phyloP scores from a whole-genome alignment of 2,888 invertebrate genomes.

The Cheilosia vulpina region DNA sequence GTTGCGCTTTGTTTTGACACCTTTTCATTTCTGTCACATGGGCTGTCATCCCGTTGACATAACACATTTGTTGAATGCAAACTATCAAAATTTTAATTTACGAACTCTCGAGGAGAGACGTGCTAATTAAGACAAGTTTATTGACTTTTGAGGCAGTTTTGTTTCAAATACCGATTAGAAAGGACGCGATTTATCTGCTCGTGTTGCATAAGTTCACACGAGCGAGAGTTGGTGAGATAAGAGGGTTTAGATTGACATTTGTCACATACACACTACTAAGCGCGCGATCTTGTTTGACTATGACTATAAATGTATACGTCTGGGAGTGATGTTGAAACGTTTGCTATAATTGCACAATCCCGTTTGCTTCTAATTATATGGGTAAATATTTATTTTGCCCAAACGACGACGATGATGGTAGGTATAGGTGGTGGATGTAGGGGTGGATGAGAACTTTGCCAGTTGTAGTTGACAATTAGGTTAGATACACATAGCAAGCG shows the following conservation, averaged over 20 bases:
- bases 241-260: conserved; percentile 27
- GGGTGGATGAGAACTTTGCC: conserved; percentile 49
- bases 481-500: conserved; percentile 36
- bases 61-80: conserved; percentile 22
- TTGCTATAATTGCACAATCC: conserved; percentile 72
- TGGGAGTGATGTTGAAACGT: conserved; percentile 38
- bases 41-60: conserved; percentile 26
- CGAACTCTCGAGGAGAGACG: conserved; percentile 13
- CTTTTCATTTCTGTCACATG: conserved; percentile 36
- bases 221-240: conserved; percentile 19
- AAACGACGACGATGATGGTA: conserved; percentile 22
- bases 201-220: conserved; percentile 45
- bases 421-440: conserved; percentile 25
- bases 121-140: conserved; percentile 44
- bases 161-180: conserved; percentile 34
- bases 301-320: background rate
- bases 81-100: background rate
- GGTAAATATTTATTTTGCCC: conserved; percentile 56
- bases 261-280: background rate
- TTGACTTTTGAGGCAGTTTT: conserved; percentile 35
- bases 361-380: conserved; percentile 59
- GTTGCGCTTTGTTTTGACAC: conserved; percentile 25
- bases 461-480: conserved; percentile 60
- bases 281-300: conserved; percentile 30
- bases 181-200: conserved; percentile 7